phyloP scores from a whole-genome alignment of 2,797 vertebrate genomes.

The Periophthalmus magnuspinnatus region DNA sequence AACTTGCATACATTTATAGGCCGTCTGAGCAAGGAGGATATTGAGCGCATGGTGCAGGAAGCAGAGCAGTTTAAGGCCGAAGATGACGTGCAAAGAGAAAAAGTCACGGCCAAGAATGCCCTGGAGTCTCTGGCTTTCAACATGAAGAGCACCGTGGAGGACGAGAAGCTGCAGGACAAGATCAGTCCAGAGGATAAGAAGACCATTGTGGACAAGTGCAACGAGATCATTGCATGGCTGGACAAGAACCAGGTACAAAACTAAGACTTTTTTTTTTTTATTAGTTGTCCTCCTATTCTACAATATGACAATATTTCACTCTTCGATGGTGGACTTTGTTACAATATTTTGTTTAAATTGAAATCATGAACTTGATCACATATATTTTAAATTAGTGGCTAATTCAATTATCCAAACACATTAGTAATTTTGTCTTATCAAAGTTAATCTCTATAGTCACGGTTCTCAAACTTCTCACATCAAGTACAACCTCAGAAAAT shows the following conservation, averaged over 20 bases:
- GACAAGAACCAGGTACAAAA: constrained; percentile 81
- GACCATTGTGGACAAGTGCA: constrained; percentile 80
- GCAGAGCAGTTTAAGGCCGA: constrained; percentile 80
- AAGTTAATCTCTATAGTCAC: not conserved
- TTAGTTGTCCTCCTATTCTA: not conserved
- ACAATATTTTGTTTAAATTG: not conserved
- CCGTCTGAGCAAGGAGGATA: constrained; percentile 82
- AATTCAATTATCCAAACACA: not conserved
- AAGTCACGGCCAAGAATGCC: constrained; percentile 80
- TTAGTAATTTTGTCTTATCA: not conserved
- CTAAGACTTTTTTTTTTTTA: not conserved
- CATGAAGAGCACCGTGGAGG: constrained; percentile 83
- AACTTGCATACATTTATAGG: constrained; percentile 52
- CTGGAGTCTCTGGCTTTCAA: constrained; percentile 83
- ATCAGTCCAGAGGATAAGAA: constrained; percentile 82
- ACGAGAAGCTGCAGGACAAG: constrained; percentile 83
- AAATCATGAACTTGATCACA: too few species aligned
- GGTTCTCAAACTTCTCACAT: too few species aligned
- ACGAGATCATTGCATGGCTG: constrained; percentile 81
- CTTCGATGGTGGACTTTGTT: not conserved
- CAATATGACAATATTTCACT: not conserved
- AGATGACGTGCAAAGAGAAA: constrained; percentile 79
- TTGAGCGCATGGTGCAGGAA: constrained; percentile 83
- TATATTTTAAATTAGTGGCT: too few species aligned
- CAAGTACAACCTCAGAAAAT: too few species aligned